These are phyloP conservation scores for Dasypolia templi DNA, from an alignment of 2,888 invertebrate species.

Conservation along the genomic window DNA sequence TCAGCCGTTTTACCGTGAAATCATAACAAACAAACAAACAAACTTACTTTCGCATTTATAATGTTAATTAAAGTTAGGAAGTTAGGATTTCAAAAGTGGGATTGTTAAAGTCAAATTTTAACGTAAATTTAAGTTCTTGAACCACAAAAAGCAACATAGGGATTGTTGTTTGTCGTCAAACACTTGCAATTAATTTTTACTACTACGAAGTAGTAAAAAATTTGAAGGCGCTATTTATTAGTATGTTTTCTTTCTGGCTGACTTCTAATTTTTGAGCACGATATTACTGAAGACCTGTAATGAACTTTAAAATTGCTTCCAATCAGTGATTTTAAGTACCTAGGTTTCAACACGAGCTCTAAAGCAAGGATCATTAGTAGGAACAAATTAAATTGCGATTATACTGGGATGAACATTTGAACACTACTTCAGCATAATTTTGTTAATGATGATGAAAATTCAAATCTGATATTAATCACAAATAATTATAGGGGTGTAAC, in stretches of 20 bases:
- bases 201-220: not conserved
- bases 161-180: too few species aligned
- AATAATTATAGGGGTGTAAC: too few species aligned
- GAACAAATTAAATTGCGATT: conserved; percentile 7
- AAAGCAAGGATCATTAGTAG: not conserved
- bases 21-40: too few species aligned
- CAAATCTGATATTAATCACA: not conserved
- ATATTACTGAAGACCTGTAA: not conserved
- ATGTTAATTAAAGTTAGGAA: too few species aligned
- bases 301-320: not conserved
- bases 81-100: too few species aligned
- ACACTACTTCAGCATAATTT: not conserved
- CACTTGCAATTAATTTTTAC: too few species aligned
- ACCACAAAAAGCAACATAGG: too few species aligned
- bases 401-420: not conserved
- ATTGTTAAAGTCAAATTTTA: too few species aligned
- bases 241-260: too few species aligned
- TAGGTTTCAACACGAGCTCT: not conserved
- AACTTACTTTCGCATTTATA: too few species aligned
- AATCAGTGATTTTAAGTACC: conserved; percentile 12
- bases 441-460: not conserved
- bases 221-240: not conserved
- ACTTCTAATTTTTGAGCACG: not conserved
- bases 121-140: too few species aligned
- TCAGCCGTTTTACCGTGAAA: too few species aligned